Evolutionary conservation across 92 coral and sea anemone species (phyloP).

Genomic region (Blastomussa wellsi): DNA sequence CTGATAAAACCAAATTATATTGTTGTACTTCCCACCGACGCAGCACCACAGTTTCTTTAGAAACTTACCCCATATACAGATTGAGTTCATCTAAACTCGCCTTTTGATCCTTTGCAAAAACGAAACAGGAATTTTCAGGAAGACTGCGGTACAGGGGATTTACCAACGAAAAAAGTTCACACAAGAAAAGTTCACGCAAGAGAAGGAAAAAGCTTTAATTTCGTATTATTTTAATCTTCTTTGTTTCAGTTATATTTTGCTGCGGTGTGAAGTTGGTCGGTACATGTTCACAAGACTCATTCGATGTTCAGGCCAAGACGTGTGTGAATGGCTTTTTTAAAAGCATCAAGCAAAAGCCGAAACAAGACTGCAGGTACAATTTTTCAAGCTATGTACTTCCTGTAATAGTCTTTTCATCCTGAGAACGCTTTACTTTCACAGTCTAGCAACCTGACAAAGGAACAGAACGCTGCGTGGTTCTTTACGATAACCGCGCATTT

Average conservation of each 20-base stretch:
- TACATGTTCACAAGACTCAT: constrained; percentile 3
- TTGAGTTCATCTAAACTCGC: no score
- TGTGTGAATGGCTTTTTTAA: constrained; percentile 2
- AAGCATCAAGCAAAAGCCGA: not conserved
- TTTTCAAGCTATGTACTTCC: no score
- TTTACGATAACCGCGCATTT: no score
- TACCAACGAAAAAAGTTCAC: not conserved
- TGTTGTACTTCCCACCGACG: no score
- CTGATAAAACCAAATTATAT: no score
- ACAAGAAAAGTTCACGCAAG: not conserved
- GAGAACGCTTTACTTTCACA: not conserved
- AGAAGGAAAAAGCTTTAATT: not conserved
- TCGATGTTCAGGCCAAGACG: not conserved
- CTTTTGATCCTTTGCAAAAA: not conserved
- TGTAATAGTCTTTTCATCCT: no score
- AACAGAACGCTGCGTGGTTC: no score
- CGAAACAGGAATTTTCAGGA: not conserved
- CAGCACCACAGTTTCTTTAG: no score
- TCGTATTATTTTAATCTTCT: not conserved
- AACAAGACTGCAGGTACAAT: not conserved
- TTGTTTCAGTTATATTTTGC: not conserved
- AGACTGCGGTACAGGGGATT: not conserved
- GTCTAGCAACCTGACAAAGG: not conserved
- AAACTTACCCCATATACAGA: no score
- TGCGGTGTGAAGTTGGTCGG: not conserved